These are phyloP conservation scores for Acanthaster planci DNA, from an alignment of 35 echinoderm and acorn worm genomes.

Conservation along the genomic window DNA sequence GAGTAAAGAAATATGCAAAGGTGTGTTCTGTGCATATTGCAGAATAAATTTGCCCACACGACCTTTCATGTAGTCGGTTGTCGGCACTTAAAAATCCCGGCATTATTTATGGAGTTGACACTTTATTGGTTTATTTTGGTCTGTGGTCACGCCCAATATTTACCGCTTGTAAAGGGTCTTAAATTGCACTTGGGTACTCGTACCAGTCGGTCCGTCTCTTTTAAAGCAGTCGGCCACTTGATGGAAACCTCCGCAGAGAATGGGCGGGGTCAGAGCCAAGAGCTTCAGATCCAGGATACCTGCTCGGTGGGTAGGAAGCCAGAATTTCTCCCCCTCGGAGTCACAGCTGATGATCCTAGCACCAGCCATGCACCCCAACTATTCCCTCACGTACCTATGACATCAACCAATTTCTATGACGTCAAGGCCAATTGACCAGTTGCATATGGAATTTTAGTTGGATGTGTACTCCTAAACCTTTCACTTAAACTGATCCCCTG, in stretches of 20 bases:
- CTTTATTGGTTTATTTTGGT: no score
- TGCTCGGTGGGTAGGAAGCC: neutral
- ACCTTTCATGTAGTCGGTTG: no score
- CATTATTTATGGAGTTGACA: no score
- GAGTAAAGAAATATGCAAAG: no score
- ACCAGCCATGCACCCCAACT: constrained; percentile 36
- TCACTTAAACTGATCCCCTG: no score
- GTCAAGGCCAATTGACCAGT: no score
- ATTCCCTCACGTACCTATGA: constrained; percentile 39
- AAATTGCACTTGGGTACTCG: no score
- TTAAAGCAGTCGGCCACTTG: constrained; percentile 29
- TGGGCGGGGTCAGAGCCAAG: neutral
- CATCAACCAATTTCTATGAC: neutral
- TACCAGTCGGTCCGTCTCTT: constrained; percentile 44
- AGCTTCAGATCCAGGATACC: neutral
- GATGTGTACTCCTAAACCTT: no score
- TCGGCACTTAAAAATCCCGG: no score
- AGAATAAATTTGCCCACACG: no score
- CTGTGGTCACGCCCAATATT: neutral
- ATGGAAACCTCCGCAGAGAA: constrained; percentile 19
- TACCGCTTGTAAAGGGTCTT: neutral
- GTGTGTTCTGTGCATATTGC: no score
- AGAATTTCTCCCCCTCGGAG: neutral
- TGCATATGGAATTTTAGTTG: no score
- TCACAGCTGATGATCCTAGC: constrained; percentile 16